Evolutionary conservation across 2,888 invertebrate genomes (phyloP).

Genomic region (Cephalotes varians): DNA sequence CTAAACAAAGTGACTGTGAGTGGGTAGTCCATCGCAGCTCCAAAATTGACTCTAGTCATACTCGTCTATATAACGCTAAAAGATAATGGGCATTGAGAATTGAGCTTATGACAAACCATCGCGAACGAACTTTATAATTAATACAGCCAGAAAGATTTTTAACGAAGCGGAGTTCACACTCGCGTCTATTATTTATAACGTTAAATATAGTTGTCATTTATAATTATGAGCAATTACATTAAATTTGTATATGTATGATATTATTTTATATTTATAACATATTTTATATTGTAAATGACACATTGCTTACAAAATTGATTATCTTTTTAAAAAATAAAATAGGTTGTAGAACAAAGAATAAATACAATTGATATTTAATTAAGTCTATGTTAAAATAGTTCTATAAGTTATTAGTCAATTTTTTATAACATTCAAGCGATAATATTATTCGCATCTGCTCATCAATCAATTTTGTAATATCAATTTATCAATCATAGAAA

Average conservation of each 20-base stretch:
- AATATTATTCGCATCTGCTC: background rate
- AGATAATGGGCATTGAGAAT: constrained; percentile 14
- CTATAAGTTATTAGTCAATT: background rate
- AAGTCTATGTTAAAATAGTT: background rate
- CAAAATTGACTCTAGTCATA: constrained; percentile 22
- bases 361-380: constrained; percentile 9
- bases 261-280: background rate
- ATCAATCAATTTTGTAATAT: background rate
- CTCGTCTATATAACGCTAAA: background rate
- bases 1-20: constrained; percentile 18
- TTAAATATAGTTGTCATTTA: background rate
- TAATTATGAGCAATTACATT: constrained; percentile 7
- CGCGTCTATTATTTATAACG: background rate
- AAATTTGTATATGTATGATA: too few species aligned
- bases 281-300: background rate
- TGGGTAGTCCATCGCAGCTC: constrained; percentile 58
- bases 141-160: background rate
- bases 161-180: background rate
- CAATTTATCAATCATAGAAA: background rate
- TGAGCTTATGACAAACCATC: constrained; percentile 6
- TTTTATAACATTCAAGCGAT: background rate
- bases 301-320: background rate
- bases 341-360: background rate
- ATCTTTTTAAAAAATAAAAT: background rate
- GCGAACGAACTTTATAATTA: constrained; percentile 24